Evolutionary conservation across 2,888 invertebrate species (phyloP), one percentile per base, ranked within the genome.

Genomic region (Xanthorhoe spadicearia): DNA sequence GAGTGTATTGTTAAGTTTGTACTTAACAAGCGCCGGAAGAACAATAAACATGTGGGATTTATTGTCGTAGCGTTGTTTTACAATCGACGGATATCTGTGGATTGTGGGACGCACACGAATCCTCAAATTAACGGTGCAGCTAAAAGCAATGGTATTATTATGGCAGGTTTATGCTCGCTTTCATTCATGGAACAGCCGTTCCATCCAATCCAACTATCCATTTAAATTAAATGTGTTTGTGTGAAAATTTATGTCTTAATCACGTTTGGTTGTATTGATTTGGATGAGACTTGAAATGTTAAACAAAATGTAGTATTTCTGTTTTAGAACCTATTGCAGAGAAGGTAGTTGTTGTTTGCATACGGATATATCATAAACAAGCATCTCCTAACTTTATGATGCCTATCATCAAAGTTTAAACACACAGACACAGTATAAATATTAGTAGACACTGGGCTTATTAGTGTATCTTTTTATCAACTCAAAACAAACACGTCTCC

Each of bases 31-130:
- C 74, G 64, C 70, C 72, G 75, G 74, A 75, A 76, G 73, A 77
- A 71, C 74, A 81, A 79, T 82, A 82, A 83, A 82, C 77, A 80
- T 70, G 71, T 68, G 73, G 65, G 64, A 60, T 76, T 75, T 74
- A 78, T 77, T 71, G 74, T 72, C 71, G 64, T 52, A 62, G 75
- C 68, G 70, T 56, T 48, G 63, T 56, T 77, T 70, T 69, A 79
- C 79, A 74, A 81, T 82, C 67, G 74, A 72, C 77, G 80, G 83
- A 79, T 77, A 76, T 74, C 67, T 64, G 43, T 58, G 49, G 50
- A 35, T 56, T 50, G 66, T 59, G 56, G 48, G 43, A 48, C 57
- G 74, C 73, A 72, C 70, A 70, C 64, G 61, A 75, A 74, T 70
- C 43, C 56, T 32, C 72, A 57, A 64, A 74, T 74, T 72, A 59